Percentiles rank a stretch among this genome's conserved stretches.
phyloP scores from a whole-genome alignment of 1,140 invertebrate species.

The Drosophila pruinosa region DNA sequence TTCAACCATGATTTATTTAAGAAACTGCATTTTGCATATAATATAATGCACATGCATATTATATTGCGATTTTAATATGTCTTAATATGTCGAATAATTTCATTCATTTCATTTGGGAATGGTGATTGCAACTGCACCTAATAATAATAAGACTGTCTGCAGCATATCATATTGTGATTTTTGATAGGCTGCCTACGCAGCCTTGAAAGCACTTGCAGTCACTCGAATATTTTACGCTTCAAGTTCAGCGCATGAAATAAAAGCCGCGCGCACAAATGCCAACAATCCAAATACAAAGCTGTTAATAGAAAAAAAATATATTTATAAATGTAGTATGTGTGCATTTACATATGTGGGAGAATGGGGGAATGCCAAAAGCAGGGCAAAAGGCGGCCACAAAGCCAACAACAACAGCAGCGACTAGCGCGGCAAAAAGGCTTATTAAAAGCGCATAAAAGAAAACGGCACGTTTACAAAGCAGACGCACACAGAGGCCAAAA shows the following conservation, averaged over 20 bases:
- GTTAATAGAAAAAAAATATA: conserved; percentile 50
- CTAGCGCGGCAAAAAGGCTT: conserved; percentile 73
- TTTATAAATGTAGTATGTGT: not conserved
- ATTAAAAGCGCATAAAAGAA: conserved; percentile 81
- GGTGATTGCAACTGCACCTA: too few species aligned
- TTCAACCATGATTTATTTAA: too few species aligned
- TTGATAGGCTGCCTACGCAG: not conserved
- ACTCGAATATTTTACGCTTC: conserved; percentile 59
- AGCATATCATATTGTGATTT: not conserved
- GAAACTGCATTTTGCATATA: too few species aligned
- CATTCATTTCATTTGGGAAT: too few species aligned
- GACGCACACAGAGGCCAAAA: conserved; percentile 35
- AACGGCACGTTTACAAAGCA: conserved; percentile 77
- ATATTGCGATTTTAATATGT: too few species aligned
- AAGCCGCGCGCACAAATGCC: conserved; percentile 57
- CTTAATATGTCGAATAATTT: too few species aligned
- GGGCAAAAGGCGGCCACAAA: conserved; percentile 44
- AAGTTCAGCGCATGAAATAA: conserved; percentile 52
- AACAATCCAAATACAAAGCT: conserved; percentile 70
- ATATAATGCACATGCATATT: too few species aligned
- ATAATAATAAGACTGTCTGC: not conserved
- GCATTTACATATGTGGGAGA: not conserved
- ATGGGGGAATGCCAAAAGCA: not conserved
- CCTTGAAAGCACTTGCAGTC: conserved; percentile 13
- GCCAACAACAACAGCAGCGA: conserved; percentile 58